phyloP scores from a whole-genome alignment of 2,888 invertebrate genomes.

The Crossocerus cetratus region DNA sequence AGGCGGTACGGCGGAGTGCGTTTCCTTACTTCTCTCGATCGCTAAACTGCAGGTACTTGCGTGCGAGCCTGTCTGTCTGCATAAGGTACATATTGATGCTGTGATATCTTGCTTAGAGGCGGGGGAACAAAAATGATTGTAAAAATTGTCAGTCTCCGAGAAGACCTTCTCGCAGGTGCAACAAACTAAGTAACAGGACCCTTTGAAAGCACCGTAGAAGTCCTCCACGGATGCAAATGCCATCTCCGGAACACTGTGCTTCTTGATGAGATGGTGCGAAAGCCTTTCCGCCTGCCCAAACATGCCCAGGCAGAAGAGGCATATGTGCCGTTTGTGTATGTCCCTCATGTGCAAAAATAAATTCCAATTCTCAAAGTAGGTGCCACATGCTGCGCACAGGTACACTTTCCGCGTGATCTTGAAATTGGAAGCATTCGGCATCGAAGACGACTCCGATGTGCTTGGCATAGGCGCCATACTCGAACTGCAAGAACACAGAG shows the following conservation, averaged over 20 bases:
- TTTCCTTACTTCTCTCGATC: slow-evolving; percentile 45
- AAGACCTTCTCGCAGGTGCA: slow-evolving; percentile 89
- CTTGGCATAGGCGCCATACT: slow-evolving; percentile 71
- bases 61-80: slow-evolving; percentile 67
- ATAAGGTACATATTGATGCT: slow-evolving; percentile 67
- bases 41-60: slow-evolving; percentile 66
- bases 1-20: slow-evolving; percentile 14
- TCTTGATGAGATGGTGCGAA: slow-evolving; percentile 86
- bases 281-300: slow-evolving; percentile 89
- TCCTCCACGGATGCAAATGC: slow-evolving; percentile 84
- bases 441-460: slow-evolving; percentile 76
- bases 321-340: slow-evolving; percentile 88
- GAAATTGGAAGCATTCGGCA: slow-evolving; percentile 77
- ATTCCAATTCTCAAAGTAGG: slow-evolving; percentile 92
- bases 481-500: slow-evolving; percentile 81
- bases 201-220: slow-evolving; percentile 82
- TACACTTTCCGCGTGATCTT: slow-evolving; percentile 88
- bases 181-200: slow-evolving; percentile 87
- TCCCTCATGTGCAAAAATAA: slow-evolving; percentile 91
- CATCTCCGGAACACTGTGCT: slow-evolving; percentile 87
- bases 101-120: slow-evolving; percentile 56
- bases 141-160: slow-evolving; percentile 86
- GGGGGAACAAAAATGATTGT: slow-evolving; percentile 83
- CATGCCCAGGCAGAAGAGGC: slow-evolving; percentile 90
- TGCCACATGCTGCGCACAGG: slow-evolving; percentile 89